A percentile compares a stretch with the other conserved stretches of the same genome.
phyloP scores from a whole-genome alignment of 2,888 invertebrate species.

The Melinopterus prodromus region DNA sequence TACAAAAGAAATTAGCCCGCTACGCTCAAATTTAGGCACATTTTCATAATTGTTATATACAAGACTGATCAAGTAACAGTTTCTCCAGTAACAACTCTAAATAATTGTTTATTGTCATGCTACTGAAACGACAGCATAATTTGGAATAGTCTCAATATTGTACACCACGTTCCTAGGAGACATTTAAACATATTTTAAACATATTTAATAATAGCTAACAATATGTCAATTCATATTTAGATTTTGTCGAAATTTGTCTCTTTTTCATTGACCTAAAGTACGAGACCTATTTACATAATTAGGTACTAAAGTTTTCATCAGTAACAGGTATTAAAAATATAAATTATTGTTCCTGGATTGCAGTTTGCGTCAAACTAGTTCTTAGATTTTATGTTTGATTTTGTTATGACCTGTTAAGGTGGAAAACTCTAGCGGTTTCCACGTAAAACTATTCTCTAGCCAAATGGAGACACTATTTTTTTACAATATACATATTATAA shows the following conservation, averaged over 20 bases:
- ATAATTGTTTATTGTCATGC: not conserved
- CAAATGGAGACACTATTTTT: conserved; percentile 26
- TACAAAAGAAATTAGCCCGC: no score
- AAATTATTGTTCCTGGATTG: no score
- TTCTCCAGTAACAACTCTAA: not conserved
- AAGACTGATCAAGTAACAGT: no score
- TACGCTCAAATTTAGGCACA: no score
- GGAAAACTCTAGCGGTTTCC: not conserved
- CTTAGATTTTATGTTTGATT: no score
- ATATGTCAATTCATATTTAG: not conserved
- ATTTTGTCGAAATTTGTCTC: not conserved
- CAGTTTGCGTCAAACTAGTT: no score
- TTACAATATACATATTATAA: conserved; percentile 51
- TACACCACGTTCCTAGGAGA: not conserved
- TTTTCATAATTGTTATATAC: no score
- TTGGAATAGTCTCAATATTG: not conserved
- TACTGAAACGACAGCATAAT: not conserved
- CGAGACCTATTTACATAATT: not conserved
- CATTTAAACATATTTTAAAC: not conserved
- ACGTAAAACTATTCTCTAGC: not conserved
- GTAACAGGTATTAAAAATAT: not conserved
- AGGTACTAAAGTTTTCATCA: not conserved
- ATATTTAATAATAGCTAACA: not conserved
- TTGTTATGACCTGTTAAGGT: no score
- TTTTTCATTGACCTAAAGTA: not conserved